Conservation (phyloP, 2,888 invertebrate genomes). For the Pammene aurita region DNA sequence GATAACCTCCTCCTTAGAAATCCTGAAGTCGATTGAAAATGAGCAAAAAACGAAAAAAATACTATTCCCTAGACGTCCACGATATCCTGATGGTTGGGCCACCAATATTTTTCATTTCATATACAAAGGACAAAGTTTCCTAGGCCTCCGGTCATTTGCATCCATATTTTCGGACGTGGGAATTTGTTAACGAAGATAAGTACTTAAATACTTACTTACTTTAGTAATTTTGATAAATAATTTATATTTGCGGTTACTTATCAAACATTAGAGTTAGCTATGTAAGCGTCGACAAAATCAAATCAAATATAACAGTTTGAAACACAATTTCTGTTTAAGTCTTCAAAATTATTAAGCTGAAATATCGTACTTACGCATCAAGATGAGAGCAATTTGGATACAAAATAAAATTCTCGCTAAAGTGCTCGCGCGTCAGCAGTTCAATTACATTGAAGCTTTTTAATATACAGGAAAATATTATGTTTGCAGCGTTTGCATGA, state of each 20-base stretch:
- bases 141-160: too few relatives aligned
- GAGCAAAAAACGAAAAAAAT: too few relatives aligned
- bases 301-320: conserved; percentile 7
- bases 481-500: conserved; percentile 14
- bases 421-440: conserved; percentile 34
- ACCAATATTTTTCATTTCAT: too few relatives aligned
- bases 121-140: too few relatives aligned
- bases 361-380: conserved; percentile 43
- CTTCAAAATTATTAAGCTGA: conserved; percentile 28
- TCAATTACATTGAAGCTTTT: conserved; percentile 34
- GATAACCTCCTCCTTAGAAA: too few relatives aligned
- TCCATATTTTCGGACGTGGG: too few relatives aligned
- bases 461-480: conserved; percentile 28
- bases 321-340: conserved; percentile 9
- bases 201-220: too few relatives aligned
- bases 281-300: neutral
- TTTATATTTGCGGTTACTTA: neutral
- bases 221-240: too few relatives aligned
- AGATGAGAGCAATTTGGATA: conserved; percentile 37
- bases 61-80: too few relatives aligned
- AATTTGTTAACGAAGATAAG: too few relatives aligned
- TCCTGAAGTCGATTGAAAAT: too few relatives aligned
- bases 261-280: neutral
- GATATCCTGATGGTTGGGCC: too few relatives aligned
- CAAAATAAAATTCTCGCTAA: conserved; percentile 33